Base-by-base conservation (phyloP, 2,888 invertebrate species). In the Pachycephus smyrnensis region DNA sequence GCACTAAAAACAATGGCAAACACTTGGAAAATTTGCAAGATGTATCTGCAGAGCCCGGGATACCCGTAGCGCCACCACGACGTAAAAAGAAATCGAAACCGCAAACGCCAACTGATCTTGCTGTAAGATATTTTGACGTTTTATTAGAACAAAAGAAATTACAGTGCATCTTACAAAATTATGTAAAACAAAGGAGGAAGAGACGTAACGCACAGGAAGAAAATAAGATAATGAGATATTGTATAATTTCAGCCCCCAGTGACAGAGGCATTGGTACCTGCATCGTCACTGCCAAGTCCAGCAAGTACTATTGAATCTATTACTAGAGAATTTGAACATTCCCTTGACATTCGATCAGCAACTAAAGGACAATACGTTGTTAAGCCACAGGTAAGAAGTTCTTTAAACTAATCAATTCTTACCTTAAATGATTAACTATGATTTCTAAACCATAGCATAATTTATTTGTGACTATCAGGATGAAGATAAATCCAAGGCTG, bases 241-340 rank as follows among this genome's bases (percentile, higher is more conserved):
- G 4, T 4, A 40, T 40, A 4, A 40, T 40, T 40, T 40, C 89
- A 94, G 94, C 92, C 93, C 23, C 88, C 90, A 35, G 82, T 85
- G 69, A 83, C 86, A 32, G 90, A 92, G 77, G 91, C 89, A 80
- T 88, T 91, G 9, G 86, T 91, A 81, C 92, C 91, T 80, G 92
- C 93, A 78, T 92, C 93, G 86, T 93, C 95, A 37, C 92, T 96
- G 84, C 95, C 95, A 77, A 96, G 96, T 89, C 96, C 96, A 32
- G 95, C 95, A 75, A 95, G 95, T 91, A 96, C 96, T 73, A 95
- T 96, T 82, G 96, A 96, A 90, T 96, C 95, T 0, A 92, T 96
- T 80, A 95, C 96, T 3, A 92, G 95, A 89, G 97, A 97, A 92
- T 95, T 97, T 87, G 97, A 97, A 90, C 96, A 96, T 91, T 96